Evolutionary conservation across 2,113 vertebrate species (phyloP), one percentile per base, ranked within the genome.

Genomic region (Andinoacara biseriatus): DNA sequence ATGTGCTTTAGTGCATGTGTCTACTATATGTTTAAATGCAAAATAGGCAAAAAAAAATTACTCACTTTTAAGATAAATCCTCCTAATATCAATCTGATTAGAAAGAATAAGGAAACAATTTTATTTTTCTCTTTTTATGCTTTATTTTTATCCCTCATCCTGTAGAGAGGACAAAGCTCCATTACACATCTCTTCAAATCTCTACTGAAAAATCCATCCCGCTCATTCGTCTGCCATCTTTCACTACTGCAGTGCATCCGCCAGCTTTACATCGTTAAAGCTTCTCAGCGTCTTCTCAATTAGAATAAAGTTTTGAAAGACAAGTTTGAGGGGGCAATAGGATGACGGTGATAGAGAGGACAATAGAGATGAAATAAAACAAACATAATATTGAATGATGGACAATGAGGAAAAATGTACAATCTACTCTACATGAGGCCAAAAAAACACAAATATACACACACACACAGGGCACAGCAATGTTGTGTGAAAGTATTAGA

Each of bases 121-220:
- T 54, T 26, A 58, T 83, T 91, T 89, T 81, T 33, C 40, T 58
- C 43, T 91, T 91, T 90, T 89, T 78, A 58, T 81, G 58, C 43
- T 95, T 94, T 91, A 87, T 85, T 87, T 76, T 56, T 69, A 15
- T 49, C 84, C 85, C 84, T 91, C 49, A 69, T 92, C 83, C 92
- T 93, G 91, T 89, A 92, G 84, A 94, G 85, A 87, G 74, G 86
- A 88, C 86, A 89, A 80, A 57, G 33, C 69, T 86, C 87, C 75
- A 59, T 76, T 87, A 83, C 65, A 83, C 57, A 58, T 67, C 5
- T 60, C 49, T 40, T 54, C 60, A 83, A n/a, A 57, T 49, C 29
- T 72, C 35, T 7, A 20, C 54, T 60, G 40, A 84, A 62, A 56
- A 49, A 58, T 57, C 38, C 29, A 11, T 58, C 60, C 20, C 69